These are phyloP conservation scores for Antrozous pallidus DNA, from an alignment of 2,797 vertebrate species.

Conservation along the genomic window DNA sequence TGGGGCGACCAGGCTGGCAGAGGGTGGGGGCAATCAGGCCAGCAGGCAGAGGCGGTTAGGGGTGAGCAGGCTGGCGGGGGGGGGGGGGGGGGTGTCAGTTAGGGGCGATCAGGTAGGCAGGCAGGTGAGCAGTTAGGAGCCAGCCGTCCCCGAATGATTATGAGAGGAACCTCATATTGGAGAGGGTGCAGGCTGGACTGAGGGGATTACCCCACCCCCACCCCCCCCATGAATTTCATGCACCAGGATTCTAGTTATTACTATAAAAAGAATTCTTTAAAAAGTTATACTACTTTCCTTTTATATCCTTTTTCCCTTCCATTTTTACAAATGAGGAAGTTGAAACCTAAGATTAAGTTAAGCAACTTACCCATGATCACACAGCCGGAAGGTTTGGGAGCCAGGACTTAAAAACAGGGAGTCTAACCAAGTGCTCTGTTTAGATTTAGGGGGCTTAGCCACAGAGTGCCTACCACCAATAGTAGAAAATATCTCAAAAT, in stretches of 20 bases:
- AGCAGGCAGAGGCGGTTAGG: too few relatives aligned
- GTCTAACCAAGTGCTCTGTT: not conserved
- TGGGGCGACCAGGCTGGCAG: too few relatives aligned
- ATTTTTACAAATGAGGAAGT: not conserved
- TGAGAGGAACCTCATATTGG: too few relatives aligned
- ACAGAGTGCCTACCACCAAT: not conserved
- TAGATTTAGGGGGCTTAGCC: not conserved
- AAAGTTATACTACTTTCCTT: not conserved
- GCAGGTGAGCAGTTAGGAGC: too few relatives aligned
- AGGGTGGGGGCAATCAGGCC: too few relatives aligned
- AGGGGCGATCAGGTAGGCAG: too few relatives aligned
- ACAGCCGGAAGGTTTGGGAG: not conserved
- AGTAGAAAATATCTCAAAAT: not conserved
- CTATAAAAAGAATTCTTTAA: not conserved
- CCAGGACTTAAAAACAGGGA: not conserved
- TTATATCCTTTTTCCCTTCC: not conserved
- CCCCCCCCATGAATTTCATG: too few relatives aligned
- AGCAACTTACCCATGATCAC: not conserved
- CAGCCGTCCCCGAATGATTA: too few relatives aligned
- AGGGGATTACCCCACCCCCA: fast-evolving
- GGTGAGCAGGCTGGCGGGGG: too few relatives aligned
- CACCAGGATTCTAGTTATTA: too few relatives aligned
- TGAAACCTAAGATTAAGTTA: not conserved
- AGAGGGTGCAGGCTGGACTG: too few relatives aligned
- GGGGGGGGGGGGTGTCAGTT: too few relatives aligned